phyloP scores from a whole-genome alignment of 2,113 vertebrate species.

The Apeltes quadracus region DNA sequence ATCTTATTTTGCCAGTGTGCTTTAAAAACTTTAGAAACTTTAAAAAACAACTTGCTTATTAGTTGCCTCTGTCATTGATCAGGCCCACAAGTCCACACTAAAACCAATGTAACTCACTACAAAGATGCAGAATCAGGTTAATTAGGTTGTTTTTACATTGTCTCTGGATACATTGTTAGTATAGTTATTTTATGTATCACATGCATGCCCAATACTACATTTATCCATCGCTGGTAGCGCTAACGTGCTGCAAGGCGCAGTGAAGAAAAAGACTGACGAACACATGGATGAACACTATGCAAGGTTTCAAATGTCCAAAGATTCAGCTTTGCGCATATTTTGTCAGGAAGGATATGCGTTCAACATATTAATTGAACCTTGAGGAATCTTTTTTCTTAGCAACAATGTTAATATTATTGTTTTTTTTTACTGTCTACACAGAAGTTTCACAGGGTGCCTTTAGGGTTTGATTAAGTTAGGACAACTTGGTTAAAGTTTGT shows the following conservation, averaged over 20 bases:
- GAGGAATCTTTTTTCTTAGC: not conserved
- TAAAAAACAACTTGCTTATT: too few species aligned
- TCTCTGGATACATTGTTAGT: not conserved
- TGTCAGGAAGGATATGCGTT: not conserved
- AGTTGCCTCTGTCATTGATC: not conserved
- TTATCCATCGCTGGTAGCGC: not conserved
- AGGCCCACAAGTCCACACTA: too few species aligned
- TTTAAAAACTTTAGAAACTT: too few species aligned
- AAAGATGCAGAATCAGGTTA: not conserved
- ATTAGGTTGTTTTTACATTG: not conserved
- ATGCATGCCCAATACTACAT: not conserved
- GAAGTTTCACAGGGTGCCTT: not conserved
- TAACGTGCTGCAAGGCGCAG: not conserved
- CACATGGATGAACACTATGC: not conserved
- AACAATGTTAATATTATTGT: not conserved
- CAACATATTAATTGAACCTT: not conserved
- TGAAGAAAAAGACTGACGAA: not conserved
- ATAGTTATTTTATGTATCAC: not conserved
- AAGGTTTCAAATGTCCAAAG: not conserved
- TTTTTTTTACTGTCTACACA: not conserved
- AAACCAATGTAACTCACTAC: not conserved
- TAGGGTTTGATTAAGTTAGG: not conserved
- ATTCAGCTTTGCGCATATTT: not conserved
- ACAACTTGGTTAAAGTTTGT: not conserved
- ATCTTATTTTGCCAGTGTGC: not conserved